phyloP scores from a whole-genome alignment of 2,797 vertebrate genomes.

The Sarcoramphus papa region DNA sequence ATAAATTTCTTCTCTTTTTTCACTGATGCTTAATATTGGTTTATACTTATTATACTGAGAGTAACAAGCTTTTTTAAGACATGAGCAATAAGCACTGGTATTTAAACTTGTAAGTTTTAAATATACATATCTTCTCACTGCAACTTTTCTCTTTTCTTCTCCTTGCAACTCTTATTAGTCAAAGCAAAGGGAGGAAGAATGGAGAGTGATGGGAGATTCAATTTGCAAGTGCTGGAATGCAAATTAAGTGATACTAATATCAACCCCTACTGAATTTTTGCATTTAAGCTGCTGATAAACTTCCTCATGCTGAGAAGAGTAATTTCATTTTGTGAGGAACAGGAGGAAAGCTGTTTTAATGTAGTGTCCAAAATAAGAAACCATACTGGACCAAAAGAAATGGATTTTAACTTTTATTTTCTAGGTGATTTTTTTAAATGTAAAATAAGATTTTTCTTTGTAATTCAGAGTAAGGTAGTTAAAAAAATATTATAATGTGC shows the following conservation, averaged over 20 bases:
- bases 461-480: neutral
- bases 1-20: neutral
- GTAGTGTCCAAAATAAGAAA: neutral
- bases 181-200: neutral
- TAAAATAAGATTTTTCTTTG: neutral
- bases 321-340: constrained; percentile 26
- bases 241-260: constrained; percentile 5
- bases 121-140: neutral
- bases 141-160: neutral
- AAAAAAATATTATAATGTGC: neutral
- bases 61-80: neutral
- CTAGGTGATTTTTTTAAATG: neutral
- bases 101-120: neutral
- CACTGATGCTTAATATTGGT: neutral
- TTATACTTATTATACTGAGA: neutral
- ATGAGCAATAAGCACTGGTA: neutral
- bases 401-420: constrained; percentile 19
- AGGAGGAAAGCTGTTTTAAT: neutral
- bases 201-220: neutral
- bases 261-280: neutral
- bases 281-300: constrained; percentile 7
- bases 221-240: constrained; percentile 19
- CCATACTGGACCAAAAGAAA: neutral
- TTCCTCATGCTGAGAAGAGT: constrained; percentile 17
- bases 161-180: neutral